These are phyloP conservation scores for Sminthurides bifidus DNA, from an alignment of 1,140 invertebrate species.

Conservation along the genomic window DNA sequence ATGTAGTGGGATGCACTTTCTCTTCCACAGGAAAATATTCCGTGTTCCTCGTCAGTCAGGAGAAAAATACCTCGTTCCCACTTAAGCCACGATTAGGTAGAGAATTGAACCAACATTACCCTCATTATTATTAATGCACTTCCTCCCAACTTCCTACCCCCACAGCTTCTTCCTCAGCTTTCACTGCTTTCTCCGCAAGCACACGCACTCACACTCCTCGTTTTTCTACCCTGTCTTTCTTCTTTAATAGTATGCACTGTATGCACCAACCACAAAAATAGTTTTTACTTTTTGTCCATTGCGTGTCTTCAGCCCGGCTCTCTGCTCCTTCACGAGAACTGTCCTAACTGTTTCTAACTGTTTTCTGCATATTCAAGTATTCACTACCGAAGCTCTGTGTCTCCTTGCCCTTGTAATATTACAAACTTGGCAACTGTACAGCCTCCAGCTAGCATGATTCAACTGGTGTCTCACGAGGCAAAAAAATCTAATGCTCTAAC, in stretches of 20 bases:
- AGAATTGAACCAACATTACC: no score
- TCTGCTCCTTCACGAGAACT: neutral
- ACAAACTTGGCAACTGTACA: neutral
- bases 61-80: no score
- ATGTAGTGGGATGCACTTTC: no score
- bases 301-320: neutral
- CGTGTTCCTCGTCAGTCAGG: no score
- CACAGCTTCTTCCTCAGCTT: neutral
- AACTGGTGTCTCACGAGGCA: neutral
- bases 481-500: neutral
- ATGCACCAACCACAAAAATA: neutral
- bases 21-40: no score
- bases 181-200: neutral
- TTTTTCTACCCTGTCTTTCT: neutral
- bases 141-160: neutral
- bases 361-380: neutral
- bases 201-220: no score
- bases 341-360: neutral
- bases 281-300: neutral
- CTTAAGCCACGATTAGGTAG: no score
- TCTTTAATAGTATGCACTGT: neutral
- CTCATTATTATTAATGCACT: slow-evolving; percentile 6
- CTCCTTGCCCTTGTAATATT: neutral
- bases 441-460: neutral
- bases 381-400: neutral